Conservation (phyloP, 2,113 vertebrate species). For the Elephas maximus region DNA sequence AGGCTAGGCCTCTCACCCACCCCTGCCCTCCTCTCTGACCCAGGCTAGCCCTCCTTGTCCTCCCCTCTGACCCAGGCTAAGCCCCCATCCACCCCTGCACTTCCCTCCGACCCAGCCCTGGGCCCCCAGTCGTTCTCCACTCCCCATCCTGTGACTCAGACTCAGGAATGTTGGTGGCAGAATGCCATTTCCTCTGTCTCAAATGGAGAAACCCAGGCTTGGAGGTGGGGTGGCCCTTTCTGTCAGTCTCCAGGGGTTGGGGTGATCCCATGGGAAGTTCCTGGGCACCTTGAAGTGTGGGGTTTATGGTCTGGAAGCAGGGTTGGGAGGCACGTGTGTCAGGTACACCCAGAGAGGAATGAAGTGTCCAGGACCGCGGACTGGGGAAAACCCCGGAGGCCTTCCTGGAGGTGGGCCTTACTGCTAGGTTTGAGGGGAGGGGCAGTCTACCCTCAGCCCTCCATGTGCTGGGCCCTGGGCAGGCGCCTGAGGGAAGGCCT, state of each 20-base stretch:
- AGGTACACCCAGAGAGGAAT: neutral
- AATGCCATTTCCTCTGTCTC: neutral
- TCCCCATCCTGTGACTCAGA: neutral
- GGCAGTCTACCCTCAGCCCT: no score
- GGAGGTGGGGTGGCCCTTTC: neutral
- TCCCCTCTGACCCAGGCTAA: neutral
- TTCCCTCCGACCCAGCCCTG: neutral
- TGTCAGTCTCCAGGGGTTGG: neutral
- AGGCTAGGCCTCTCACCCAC: no score
- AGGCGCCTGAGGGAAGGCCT: no score
- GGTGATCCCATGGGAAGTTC: neutral
- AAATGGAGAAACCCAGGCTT: no score
- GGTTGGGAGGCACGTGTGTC: no score
- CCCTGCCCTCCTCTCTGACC: neutral
- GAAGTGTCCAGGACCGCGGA: neutral
- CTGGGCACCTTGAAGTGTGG: neutral
- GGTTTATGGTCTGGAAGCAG: neutral
- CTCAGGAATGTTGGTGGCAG: neutral
- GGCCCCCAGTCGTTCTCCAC: neutral
- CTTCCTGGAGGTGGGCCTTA: neutral
- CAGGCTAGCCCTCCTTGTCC: neutral
- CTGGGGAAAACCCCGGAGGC: neutral
- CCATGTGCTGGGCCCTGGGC: neutral
- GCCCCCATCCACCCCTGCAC: no score
- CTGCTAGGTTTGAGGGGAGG: neutral